Base-by-base conservation (phyloP, 2,888 invertebrate species). In the Hofmannophila pseudospretella region DNA sequence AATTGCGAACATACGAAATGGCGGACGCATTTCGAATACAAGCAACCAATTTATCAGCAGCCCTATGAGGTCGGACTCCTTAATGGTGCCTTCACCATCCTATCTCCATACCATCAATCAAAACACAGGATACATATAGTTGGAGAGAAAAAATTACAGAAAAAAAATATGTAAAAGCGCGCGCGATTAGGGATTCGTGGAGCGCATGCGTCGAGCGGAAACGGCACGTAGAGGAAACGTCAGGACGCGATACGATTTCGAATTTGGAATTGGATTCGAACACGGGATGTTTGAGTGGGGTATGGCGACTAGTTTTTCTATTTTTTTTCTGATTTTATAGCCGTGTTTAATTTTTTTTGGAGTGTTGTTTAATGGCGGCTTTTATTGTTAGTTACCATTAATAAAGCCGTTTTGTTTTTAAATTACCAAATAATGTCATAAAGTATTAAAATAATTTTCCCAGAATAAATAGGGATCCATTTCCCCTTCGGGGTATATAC, bases 231-330 rank as follows among this genome's bases (percentile, higher is more conserved):
- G 73, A 76, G 79, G 79, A 79, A 77, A 76, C 78, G 84, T 75
- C 81, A 82, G 82, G 71, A 85, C 85, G 85, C 85, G 84, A 69
- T 80, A 78, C 81, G 85, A 81, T 85, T 85, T 80, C 79, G 76
- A 84, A 82, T 81, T 79, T 73, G 70, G 74, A 76, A 71, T 74
- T 60, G 62, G 65, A 58, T 62, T 47, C 50, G 53, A 62, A 52
- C 67, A 59, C 61, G 67, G 70, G 66, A 76, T 68, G 73, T 73
- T 72, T 62, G 67, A 73, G 73, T 70, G 68, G 64, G 59, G 66
- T 63, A 64, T 69, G 72, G 68, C 66, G 72, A 23, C 71, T 70
- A 75, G 56, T 68, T 70, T 69, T 59, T 53, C 66, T 58, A 63
- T 55, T 53, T 67, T 58, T 64, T 55, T 44, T 49, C 23, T 19